These are phyloP conservation scores for Cryptophagus acutangulus DNA, from an alignment of 2,888 invertebrate genomes.

Conservation along the genomic window DNA sequence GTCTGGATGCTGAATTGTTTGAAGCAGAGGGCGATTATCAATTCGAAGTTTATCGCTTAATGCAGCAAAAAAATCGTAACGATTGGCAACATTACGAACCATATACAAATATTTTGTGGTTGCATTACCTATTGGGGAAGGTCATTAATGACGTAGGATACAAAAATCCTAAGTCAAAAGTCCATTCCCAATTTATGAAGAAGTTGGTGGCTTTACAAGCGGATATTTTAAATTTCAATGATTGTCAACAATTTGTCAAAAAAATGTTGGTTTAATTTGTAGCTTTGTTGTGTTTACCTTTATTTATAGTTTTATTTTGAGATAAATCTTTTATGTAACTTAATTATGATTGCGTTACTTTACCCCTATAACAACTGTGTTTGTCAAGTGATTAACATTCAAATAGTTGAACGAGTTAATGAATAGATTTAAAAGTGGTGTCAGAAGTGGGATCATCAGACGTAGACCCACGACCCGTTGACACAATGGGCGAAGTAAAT, in stretches of 20 bases:
- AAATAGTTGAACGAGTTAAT: no score
- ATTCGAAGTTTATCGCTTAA: constrained; percentile 89
- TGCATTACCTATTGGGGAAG: constrained; percentile 82
- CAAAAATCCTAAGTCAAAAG: constrained; percentile 55
- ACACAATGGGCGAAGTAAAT: neutral
- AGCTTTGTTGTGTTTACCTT: no score
- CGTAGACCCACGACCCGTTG: no score
- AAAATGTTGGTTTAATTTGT: no score
- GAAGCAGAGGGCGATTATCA: constrained; percentile 86
- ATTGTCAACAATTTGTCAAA: no score
- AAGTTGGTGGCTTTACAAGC: constrained; percentile 55
- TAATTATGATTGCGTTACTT: no score
- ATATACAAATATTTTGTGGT: constrained; percentile 84
- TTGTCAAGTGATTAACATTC: no score
- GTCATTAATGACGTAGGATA: constrained; percentile 68
- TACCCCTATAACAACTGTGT: no score
- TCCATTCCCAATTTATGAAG: constrained; percentile 56
- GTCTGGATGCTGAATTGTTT: constrained; percentile 72
- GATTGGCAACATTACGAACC: constrained; percentile 81
- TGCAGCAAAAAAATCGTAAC: constrained; percentile 76
- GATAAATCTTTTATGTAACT: no score
- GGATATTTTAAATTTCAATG: constrained; percentile 54
- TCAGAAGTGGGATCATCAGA: neutral
- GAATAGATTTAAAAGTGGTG: constrained; percentile 1
- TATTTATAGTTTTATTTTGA: no score